Evolutionary conservation across 2,113 vertebrate species (phyloP).

Genomic region (Ondatra zibethicus): DNA sequence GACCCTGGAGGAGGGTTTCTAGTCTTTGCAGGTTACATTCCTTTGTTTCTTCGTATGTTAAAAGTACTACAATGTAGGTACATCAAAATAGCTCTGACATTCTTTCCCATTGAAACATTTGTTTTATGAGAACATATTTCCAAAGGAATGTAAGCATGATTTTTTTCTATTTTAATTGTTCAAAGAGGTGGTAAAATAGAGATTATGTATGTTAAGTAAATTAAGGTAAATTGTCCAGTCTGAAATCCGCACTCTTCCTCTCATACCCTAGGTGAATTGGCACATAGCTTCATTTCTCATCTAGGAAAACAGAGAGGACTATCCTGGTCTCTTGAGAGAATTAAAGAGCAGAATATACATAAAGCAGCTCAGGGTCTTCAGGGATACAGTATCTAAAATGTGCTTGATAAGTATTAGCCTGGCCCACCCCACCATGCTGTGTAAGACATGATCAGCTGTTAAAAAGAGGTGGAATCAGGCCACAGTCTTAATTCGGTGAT

Average conservation of each 20-base stretch:
- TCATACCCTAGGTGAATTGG: neutral
- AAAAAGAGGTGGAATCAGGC: neutral
- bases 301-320: neutral
- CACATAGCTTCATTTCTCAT: neutral
- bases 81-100: slow-evolving; percentile 20
- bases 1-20: neutral
- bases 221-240: neutral
- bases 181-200: neutral
- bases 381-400: neutral
- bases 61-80: neutral
- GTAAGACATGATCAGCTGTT: neutral
- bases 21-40: neutral
- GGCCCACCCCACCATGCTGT: neutral
- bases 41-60: neutral
- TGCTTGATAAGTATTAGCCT: neutral
- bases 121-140: slow-evolving; percentile 60
- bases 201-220: neutral
- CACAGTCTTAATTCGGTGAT: neutral
- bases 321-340: neutral
- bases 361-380: neutral
- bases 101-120: slow-evolving; percentile 61
- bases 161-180: slow-evolving; percentile 43
- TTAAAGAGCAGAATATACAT: neutral
- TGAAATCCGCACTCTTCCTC: neutral
- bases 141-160: slow-evolving; percentile 28